Percentiles rank a stretch among this genome's conserved stretches.
These are phyloP conservation scores for Drosophila albomicans DNA, from an alignment of 1,140 invertebrate species.

Conservation along the genomic window DNA sequence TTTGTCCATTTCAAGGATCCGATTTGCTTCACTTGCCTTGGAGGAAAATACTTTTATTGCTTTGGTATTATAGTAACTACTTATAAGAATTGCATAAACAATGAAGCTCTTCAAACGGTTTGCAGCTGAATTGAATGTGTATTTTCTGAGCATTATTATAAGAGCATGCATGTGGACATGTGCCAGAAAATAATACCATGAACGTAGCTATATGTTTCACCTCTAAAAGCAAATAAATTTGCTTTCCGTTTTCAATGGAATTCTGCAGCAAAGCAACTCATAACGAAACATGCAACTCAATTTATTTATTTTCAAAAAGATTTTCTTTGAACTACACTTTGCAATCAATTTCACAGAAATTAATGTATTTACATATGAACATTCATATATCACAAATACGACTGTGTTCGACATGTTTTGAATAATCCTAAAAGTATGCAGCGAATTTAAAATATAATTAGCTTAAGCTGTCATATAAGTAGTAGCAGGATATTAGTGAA, in stretches of 20 bases:
- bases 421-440: too few relatives aligned
- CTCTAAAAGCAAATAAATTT: not conserved
- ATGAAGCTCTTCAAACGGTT: not conserved
- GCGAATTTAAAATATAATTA: too few relatives aligned
- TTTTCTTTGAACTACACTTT: not conserved
- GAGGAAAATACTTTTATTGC: conserved; percentile 11
- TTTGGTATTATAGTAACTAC: not conserved
- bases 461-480: too few relatives aligned
- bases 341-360: conserved; percentile 4
- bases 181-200: not conserved
- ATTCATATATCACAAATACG: too few relatives aligned
- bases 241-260: not conserved
- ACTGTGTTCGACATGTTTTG: too few relatives aligned
- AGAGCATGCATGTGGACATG: not conserved
- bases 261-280: not conserved
- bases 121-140: not conserved
- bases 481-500: too few relatives aligned
- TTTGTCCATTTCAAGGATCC: not conserved
- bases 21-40: conserved; percentile 11
- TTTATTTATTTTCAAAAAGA: not conserved
- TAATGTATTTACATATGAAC: too few relatives aligned
- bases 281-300: not conserved
- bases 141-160: not conserved
- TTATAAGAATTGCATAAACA: conserved; percentile 3
- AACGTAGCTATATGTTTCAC: not conserved